Base-by-base conservation (phyloP, 2,888 invertebrate genomes). In the Sthenelais limicola region DNA sequence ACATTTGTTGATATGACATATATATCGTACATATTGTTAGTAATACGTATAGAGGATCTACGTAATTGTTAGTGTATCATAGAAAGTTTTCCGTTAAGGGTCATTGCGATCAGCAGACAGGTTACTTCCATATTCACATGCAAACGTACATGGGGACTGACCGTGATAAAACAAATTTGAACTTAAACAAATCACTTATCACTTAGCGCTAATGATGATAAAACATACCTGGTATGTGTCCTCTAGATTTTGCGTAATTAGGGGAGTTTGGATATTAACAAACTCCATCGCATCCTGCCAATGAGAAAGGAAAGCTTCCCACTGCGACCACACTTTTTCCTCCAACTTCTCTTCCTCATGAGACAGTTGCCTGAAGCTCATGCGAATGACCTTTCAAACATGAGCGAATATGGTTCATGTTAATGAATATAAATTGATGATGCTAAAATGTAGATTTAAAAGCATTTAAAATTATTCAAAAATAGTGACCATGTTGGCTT, bases 251-350 rank as follows among this genome's bases (percentile, higher is more conserved):
- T 83, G 82, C 9, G 82, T 83, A 79, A 85, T 84, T n/a, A 86
- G 79, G 3, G 86, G 86, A 1, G 85, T 84, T 80, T 87, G 86
- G 5, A 82, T 84, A 80, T 82, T 86, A 43, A 86, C 84, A 79
- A 84, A 87, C 77, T 86, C 86, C 3, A 84, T 80, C 0, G 85
- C 86, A 62, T 85, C 85, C 75, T 86, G 85, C 80, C 86, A 83
- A 77, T 83, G 82, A 72, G 82, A 79, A 38, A 84, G 80, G 79
- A 87, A 86, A 3, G 82, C 80, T 56, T 86, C 85, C 85, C 86
- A 86, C 18, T 79, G 76, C 0, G 81, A 77, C 80, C 33, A 85
- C 82, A 74, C 79, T 76, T 73, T 82, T 75, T 85, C 84, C 74
- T 87, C 86, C 73, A 80, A 76, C 54, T 81, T 82, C 75, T 86